Evolutionary conservation across 2,113 vertebrate genomes (phyloP).

Genomic region (Bubo bubo): DNA sequence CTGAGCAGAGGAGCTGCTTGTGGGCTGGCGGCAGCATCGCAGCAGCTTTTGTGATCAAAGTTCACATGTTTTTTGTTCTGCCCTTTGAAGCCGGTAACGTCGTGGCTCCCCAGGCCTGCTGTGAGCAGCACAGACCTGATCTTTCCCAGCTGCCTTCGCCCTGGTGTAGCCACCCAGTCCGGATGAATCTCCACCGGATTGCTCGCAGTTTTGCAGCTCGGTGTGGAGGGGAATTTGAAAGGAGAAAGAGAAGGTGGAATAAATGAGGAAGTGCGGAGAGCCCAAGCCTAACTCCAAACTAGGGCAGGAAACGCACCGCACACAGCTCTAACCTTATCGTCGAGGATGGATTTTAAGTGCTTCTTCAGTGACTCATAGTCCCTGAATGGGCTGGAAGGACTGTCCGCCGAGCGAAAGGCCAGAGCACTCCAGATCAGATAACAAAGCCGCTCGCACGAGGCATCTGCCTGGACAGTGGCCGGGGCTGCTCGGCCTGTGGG

Average conservation of each 20-base stretch:
- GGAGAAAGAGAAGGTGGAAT: neutral
- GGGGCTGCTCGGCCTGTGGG: accelerated
- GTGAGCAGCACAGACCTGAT: neutral
- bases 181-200: accelerated
- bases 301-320: neutral
- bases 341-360: slow-evolving; percentile 42
- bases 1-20: accelerated
- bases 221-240: neutral
- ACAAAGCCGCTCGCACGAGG: neutral
- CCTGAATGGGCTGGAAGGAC: slow-evolving; percentile 36
- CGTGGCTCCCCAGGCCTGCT: neutral
- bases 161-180: neutral
- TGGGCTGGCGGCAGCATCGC: neutral
- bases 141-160: neutral
- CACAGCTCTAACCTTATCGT: slow-evolving; percentile 4
- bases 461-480: neutral
- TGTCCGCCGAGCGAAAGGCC: neutral
- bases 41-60: neutral
- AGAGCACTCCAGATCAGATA: slow-evolving; percentile 8
- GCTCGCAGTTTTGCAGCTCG: neutral
- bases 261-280: neutral
- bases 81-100: accelerated
- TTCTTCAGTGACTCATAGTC: slow-evolving; percentile 52
- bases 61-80: neutral
- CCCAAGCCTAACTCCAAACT: neutral